Percentiles rank a stretch among this genome's conserved stretches.
phyloP scores from a whole-genome alignment of 2,797 vertebrate species.

The Siniperca undulata region DNA sequence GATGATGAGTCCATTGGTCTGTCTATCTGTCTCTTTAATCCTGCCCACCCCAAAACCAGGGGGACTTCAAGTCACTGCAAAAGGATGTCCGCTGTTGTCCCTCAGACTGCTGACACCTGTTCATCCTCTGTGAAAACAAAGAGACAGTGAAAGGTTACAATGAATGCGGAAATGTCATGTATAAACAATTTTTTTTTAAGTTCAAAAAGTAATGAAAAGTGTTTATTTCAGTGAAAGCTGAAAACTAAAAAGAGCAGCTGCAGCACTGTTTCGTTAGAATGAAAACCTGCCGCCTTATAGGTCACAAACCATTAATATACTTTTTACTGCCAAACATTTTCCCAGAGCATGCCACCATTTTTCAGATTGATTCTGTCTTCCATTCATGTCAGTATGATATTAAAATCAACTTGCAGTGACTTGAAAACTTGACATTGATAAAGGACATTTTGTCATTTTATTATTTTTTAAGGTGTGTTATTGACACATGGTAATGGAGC shows the following conservation, averaged over 20 bases:
- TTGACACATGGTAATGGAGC: neutral
- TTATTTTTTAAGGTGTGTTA: neutral
- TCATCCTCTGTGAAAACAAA: slow-evolving; percentile 91
- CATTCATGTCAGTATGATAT: neutral
- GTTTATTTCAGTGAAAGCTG: neutral
- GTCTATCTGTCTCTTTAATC: slow-evolving; percentile 86
- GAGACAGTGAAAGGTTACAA: slow-evolving; percentile 29
- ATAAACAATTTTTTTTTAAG: neutral
- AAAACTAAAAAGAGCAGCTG: slow-evolving; percentile 8
- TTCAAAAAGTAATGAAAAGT: neutral
- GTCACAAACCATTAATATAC: neutral
- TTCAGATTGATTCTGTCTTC: slow-evolving; percentile 2
- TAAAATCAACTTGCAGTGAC: neutral
- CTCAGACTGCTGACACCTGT: slow-evolving; percentile 98
- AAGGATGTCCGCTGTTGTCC: slow-evolving; percentile 71
- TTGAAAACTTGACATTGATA: slow-evolving; percentile 8
- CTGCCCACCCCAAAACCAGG: slow-evolving; percentile 78
- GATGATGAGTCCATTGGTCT: slow-evolving; percentile 78
- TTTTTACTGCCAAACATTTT: neutral
- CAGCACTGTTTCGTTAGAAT: neutral
- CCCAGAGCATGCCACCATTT: neutral
- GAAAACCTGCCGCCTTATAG: neutral
- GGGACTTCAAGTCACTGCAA: slow-evolving; percentile 84
- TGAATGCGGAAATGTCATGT: neutral
- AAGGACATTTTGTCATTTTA: neutral